Conservation (phyloP, 2,113 vertebrate genomes). For the Lucifuga dentata region DNA sequence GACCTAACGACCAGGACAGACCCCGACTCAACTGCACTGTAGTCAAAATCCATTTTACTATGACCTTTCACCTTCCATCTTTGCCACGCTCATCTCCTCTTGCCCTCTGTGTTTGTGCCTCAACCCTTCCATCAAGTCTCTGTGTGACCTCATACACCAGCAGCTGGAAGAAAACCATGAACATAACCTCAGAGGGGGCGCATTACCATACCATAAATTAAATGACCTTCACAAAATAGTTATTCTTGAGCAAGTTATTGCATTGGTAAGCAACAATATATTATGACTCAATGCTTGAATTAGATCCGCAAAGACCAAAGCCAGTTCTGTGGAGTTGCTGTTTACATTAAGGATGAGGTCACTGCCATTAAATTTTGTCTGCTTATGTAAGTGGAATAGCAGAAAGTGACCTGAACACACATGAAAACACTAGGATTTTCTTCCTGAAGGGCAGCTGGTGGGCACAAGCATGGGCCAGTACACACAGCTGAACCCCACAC, state of each 20-base stretch:
- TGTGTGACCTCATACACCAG: background rate
- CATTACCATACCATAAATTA: background rate
- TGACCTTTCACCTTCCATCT: constrained; percentile 19
- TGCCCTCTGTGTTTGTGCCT: constrained; percentile 1
- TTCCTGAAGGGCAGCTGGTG: constrained; percentile 25
- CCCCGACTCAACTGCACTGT: background rate
- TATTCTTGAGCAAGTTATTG: constrained; percentile 12
- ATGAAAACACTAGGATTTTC: constrained; percentile 29
- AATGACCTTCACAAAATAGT: constrained; percentile 24
- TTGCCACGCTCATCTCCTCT: constrained; percentile 16
- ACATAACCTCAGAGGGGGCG: background rate
- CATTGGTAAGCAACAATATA: constrained; percentile 25
- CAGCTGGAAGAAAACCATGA: background rate
- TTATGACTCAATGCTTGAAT: constrained; percentile 14
- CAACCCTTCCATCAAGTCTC: background rate
- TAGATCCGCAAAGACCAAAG: constrained; percentile 2
- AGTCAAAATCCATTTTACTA: constrained; percentile 5
- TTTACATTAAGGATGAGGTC: constrained; percentile 42
- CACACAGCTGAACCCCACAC: constrained; percentile 5
- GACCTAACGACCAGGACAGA: background rate
- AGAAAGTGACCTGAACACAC: constrained; percentile 40
- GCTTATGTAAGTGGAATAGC: constrained; percentile 32
- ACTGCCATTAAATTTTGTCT: constrained; percentile 41
- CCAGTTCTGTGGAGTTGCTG: background rate
- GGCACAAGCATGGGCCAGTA: background rate